Percentiles rank a stretch among this genome's conserved stretches.
Conservation (phyloP, 2,888 invertebrate species). For the Pollenia amentaria region DNA sequence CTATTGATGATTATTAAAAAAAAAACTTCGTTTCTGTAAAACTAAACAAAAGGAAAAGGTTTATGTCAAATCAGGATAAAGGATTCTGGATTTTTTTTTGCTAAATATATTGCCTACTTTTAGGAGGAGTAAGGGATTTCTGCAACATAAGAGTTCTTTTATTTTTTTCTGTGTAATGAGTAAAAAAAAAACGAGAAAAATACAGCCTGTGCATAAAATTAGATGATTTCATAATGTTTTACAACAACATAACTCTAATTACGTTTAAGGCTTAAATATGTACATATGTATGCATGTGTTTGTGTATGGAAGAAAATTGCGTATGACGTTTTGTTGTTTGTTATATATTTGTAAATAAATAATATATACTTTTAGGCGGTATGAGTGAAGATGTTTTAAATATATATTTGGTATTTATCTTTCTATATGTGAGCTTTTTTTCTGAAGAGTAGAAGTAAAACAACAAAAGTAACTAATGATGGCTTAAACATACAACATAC, state of each 20-base stretch:
- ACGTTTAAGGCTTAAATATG: conserved; percentile 70
- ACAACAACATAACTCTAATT: conserved; percentile 66
- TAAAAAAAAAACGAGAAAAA: background rate
- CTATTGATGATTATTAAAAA: conserved; percentile 17
- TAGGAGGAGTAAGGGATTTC: conserved; percentile 55
- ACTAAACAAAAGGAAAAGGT: background rate
- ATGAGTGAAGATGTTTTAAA: conserved; percentile 45
- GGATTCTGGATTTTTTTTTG: conserved; percentile 48
- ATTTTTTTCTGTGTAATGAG: background rate
- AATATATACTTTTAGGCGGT: conserved; percentile 63
- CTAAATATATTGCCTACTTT: conserved; percentile 53
- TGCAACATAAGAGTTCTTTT: conserved; percentile 57
- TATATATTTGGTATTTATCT: conserved; percentile 54
- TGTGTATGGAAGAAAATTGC: conserved; percentile 65
- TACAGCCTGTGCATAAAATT: conserved; percentile 75
- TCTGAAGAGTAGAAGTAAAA: conserved; percentile 43
- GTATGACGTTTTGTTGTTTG: conserved; percentile 64
- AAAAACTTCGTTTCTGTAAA: conserved; percentile 1
- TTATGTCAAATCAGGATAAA: background rate
- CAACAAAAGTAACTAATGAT: conserved; percentile 74
- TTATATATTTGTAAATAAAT: conserved; percentile 61
- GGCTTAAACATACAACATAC: conserved; percentile 63
- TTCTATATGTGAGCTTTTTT: conserved; percentile 12
- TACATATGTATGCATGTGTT: background rate
- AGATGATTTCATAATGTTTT: conserved; percentile 74